Conservation (phyloP, 2,888 invertebrate genomes). For the Andricus quercusramuli region DNA sequence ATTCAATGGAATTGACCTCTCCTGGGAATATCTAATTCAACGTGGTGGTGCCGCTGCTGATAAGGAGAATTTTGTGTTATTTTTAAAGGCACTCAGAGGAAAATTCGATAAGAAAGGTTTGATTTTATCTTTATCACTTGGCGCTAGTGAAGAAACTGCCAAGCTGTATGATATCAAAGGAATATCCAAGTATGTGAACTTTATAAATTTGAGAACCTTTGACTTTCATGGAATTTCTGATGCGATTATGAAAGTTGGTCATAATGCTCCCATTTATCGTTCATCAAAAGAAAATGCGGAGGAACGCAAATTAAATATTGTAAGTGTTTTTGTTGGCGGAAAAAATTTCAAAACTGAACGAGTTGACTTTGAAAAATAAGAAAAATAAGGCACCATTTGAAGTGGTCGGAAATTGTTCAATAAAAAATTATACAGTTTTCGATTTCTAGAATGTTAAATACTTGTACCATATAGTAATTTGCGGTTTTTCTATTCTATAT, state of each 20-base stretch:
- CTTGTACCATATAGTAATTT: no score
- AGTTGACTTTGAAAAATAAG: background rate
- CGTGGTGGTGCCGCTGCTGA: constrained; percentile 80
- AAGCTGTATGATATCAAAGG: constrained; percentile 81
- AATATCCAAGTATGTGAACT: constrained; percentile 83
- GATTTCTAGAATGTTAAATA: no score
- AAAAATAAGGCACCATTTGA: background rate
- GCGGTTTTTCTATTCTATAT: no score
- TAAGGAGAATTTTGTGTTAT: constrained; percentile 79
- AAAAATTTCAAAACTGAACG: background rate
- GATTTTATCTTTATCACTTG: constrained; percentile 77
- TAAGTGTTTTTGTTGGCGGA: constrained; percentile 63
- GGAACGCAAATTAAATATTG: constrained; percentile 77
- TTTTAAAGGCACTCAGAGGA: constrained; percentile 81
- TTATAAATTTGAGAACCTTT: constrained; percentile 87
- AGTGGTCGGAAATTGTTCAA: background rate
- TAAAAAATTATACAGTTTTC: no score
- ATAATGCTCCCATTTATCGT: constrained; percentile 84
- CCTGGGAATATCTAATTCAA: constrained; percentile 86
- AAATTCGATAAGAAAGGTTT: constrained; percentile 79
- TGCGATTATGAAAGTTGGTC: constrained; percentile 79
- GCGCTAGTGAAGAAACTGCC: constrained; percentile 79
- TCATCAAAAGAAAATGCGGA: constrained; percentile 62
- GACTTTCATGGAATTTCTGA: constrained; percentile 87
- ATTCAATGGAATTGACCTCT: constrained; percentile 86